Evolutionary conservation across 2,888 invertebrate genomes (phyloP), one percentile per base, ranked within the genome.

Genomic region (Agonopterix alstromeriana): DNA sequence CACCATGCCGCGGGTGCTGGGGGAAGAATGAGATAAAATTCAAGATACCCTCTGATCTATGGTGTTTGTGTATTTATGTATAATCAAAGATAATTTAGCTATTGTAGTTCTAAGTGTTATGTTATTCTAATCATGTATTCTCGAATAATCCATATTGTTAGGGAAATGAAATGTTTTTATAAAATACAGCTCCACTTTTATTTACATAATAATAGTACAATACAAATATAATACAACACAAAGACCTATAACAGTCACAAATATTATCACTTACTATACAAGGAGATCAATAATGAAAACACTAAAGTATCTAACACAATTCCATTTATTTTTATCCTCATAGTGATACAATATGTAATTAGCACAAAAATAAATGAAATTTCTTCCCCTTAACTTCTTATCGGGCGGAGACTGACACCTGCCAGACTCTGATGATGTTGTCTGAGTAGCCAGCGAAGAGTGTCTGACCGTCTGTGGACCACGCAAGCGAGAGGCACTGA

Each of bases 401-500:
- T 90, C 94, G 94, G 56, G 94, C 93, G 58, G 94, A 93, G 62
- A 95, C 93, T 63, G 95, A 95, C 68, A 99, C 99, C 91, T 99
- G 98, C 98, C 98, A 99, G 56, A 99, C 98, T 80, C 99, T 92
- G 82, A 99, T 99, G 60, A 94, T 94, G 84, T 98, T 98, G 90
- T 99, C 99, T 12, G 98, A 98, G 89, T 99, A 99, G 52, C 99
- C 98, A 76, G 98, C 98, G 77, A 98, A 99, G 67, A 99, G 91
- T 44, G 99, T 99, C 86, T 99, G 98, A 57, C 99, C 99, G 79
- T 99, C 99, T 46, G 98, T 96, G 52, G 99, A 99, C 99, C 99
- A 99, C 14, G 99, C 98, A 70, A 99, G 90, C 4, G 98, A 99
- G 61, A 98, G 92, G 87, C 99, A 99, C 81, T 97, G 96, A 43